phyloP scores from a whole-genome alignment of 2,888 invertebrate species.

The Apotomis turbidana region DNA sequence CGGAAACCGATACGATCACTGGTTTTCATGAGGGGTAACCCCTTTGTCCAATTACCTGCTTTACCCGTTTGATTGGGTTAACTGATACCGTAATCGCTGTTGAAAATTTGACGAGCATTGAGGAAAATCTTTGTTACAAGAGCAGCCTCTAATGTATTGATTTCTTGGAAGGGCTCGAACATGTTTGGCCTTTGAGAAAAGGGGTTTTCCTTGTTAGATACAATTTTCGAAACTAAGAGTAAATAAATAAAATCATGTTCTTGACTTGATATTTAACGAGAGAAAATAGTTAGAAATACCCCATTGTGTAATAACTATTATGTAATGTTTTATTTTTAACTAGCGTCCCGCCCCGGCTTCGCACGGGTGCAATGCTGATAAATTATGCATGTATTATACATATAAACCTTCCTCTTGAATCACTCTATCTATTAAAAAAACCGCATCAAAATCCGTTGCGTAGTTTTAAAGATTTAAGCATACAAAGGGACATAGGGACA shows the following conservation, averaged over 20 bases:
- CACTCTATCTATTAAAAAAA: no score
- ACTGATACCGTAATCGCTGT: slow-evolving; percentile 26
- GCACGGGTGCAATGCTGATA: no score
- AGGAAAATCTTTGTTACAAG: slow-evolving; percentile 14
- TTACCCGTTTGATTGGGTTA: slow-evolving; percentile 23
- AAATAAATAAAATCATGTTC: slow-evolving; percentile 5
- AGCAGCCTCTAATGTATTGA: slow-evolving; percentile 13
- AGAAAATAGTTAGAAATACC: no score
- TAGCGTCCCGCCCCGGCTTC: no score
- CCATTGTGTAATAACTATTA: no score
- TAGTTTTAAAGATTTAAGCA: no score
- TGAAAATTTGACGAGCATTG: slow-evolving; percentile 24
- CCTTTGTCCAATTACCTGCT: slow-evolving; percentile 22
- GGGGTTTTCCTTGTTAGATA: slow-evolving; percentile 4
- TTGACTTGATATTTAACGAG: no score
- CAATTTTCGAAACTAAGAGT: slow-evolving; percentile 5
- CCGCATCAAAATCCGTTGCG: no score
- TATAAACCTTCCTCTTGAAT: no score
- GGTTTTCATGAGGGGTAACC: background rate
- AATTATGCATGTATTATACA: no score
- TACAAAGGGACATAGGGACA: no score
- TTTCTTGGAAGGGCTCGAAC: slow-evolving; percentile 17
- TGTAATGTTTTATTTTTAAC: no score
- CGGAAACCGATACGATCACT: slow-evolving; percentile 18
- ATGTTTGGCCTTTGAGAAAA: slow-evolving; percentile 6